A percentile compares a stretch with the other conserved stretches of the same genome.
These are phyloP conservation scores for Chlamydotis undulata DNA, from an alignment of 2,113 vertebrate species.

Conservation along the genomic window DNA sequence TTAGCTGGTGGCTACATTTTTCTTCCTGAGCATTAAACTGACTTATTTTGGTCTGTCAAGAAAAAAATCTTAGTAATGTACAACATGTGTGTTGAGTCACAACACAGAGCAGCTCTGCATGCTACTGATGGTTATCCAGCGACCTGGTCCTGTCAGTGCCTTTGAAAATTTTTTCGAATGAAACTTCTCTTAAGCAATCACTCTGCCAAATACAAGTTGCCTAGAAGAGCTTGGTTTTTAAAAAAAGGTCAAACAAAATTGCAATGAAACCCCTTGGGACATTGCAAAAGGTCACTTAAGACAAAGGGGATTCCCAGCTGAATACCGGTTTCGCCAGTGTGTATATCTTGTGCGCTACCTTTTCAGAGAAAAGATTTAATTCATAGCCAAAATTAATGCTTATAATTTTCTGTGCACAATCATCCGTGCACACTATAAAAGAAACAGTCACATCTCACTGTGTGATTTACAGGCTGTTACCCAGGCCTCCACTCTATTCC, in stretches of 20 bases:
- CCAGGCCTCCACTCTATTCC: background rate
- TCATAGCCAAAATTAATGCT: background rate
- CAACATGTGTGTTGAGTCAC: background rate
- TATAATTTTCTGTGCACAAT: background rate
- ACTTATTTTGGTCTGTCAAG: background rate
- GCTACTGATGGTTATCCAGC: background rate
- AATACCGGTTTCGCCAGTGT: background rate
- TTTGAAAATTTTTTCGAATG: conserved; percentile 4
- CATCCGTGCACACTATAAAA: background rate
- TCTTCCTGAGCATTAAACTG: background rate
- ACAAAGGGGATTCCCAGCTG: conserved; percentile 30
- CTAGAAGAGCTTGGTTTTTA: conserved; percentile 36
- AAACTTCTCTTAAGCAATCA: conserved; percentile 28
- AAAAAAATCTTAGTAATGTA: background rate
- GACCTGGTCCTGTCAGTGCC: background rate
- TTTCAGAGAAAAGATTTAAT: background rate
- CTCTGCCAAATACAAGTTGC: conserved; percentile 48
- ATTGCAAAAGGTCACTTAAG: conserved; percentile 48
- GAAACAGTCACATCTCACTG: background rate
- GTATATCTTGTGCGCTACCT: background rate
- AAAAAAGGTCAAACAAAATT: conserved; percentile 64
- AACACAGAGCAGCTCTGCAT: background rate
- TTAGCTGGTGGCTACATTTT: background rate
- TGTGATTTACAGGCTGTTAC: background rate
- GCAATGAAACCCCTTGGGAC: conserved; percentile 21